phyloP scores from a whole-genome alignment of 1,140 invertebrate species.

The Drosophila carrolli region DNA sequence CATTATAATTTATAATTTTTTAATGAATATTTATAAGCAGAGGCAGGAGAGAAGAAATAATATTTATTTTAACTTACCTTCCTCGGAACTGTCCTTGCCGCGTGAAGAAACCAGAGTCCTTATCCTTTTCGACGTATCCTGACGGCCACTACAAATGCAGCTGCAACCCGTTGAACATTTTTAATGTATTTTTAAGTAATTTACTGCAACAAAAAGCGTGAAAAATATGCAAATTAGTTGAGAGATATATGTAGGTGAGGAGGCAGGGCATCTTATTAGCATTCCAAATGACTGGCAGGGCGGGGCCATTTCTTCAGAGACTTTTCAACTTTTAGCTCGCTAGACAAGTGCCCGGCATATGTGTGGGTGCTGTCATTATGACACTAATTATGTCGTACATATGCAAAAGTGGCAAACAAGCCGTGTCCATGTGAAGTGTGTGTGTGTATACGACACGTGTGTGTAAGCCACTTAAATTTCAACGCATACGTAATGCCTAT shows the following conservation, averaged over 20 bases:
- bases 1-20: constrained; percentile 45
- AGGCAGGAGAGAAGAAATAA: constrained; percentile 19
- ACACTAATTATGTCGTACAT: constrained; percentile 82
- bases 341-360: constrained; percentile 36
- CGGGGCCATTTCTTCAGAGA: constrained; percentile 49
- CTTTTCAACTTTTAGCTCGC: constrained; percentile 59
- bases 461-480: constrained; percentile 81
- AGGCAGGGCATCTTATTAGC: constrained; percentile 58
- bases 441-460: constrained; percentile 59
- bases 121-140: constrained; percentile 15
- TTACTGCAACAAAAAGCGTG: constrained; percentile 68
- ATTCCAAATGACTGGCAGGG: constrained; percentile 67
- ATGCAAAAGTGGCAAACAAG: constrained; percentile 79
- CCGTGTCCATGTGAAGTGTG: constrained; percentile 42
- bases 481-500: constrained; percentile 79
- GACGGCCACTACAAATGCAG: constrained; percentile 33
- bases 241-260: neutral
- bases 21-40: constrained; percentile 58
- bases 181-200: constrained; percentile 78
- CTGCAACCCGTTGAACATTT: constrained; percentile 63
- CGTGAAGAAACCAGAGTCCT: constrained; percentile 1
- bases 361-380: constrained; percentile 60
- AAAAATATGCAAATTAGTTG: constrained; percentile 71
- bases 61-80: constrained; percentile 71
- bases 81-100: constrained; percentile 21